phyloP scores from a whole-genome alignment of 2,888 invertebrate genomes.

The Aleiodes leptofemur region DNA sequence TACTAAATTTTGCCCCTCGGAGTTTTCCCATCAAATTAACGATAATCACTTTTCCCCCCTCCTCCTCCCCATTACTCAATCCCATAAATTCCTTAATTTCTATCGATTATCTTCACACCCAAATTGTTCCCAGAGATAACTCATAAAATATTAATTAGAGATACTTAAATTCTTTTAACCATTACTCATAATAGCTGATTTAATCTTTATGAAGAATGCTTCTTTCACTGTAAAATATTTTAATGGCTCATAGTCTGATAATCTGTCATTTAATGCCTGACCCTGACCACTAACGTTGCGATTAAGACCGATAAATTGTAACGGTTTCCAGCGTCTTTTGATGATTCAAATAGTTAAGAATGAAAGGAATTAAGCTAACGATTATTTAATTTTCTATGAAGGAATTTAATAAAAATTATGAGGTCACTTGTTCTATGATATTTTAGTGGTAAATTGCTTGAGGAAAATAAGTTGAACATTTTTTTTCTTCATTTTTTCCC shows the following conservation, averaged over 20 bases:
- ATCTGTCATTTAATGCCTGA: conserved; percentile 32
- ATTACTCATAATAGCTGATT: conserved; percentile 24
- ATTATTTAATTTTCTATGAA: conserved; percentile 9
- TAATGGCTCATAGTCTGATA: conserved; percentile 25
- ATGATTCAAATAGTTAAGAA: conserved; percentile 1
- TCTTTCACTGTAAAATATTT: neutral
- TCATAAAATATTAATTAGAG: conserved; percentile 41
- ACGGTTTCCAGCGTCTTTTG: conserved; percentile 22
- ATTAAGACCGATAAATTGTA: neutral
- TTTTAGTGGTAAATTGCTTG: too few species aligned
- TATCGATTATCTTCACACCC: too few species aligned
- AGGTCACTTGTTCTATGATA: too few species aligned
- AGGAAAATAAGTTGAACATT: too few species aligned
- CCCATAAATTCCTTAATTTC: too few species aligned
- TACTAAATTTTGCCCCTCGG: too few species aligned
- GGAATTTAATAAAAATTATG: too few species aligned
- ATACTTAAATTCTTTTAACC: conserved; percentile 51
- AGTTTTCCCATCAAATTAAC: too few species aligned
- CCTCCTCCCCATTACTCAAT: too few species aligned
- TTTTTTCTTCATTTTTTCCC: too few species aligned
- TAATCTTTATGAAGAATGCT: neutral
- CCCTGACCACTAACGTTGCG: conserved; percentile 23
- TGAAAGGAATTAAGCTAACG: neutral
- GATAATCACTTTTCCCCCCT: too few species aligned
- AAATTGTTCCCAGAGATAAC: too few species aligned